phyloP scores from a whole-genome alignment of 1,140 invertebrate genomes.

The Lordiphosa mommai region DNA sequence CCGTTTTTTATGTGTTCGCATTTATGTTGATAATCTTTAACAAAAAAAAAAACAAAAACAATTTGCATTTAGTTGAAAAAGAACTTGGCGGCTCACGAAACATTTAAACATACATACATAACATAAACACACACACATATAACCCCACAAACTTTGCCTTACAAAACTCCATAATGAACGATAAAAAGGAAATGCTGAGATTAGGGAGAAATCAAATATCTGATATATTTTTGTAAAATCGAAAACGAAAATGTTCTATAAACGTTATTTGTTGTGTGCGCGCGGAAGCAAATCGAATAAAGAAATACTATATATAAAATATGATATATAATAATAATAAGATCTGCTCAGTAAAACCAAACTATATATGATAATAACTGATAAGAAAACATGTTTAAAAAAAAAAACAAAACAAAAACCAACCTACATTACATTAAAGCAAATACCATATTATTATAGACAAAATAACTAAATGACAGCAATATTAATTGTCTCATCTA shows the following conservation, averaged over 20 bases:
- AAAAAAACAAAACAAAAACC: constrained; percentile 12
- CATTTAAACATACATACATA: constrained; percentile 11
- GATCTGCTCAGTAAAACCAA: constrained; percentile 35
- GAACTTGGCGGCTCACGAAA: constrained; percentile 24
- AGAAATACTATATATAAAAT: constrained; percentile 15
- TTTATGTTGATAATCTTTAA: constrained; percentile 31
- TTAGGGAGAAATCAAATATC: constrained; percentile 18
- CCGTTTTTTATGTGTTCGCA: constrained; percentile 26
- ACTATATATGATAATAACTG: constrained; percentile 26
- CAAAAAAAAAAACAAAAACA: constrained; percentile 2
- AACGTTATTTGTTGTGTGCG: constrained; percentile 34
- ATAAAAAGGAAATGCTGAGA: background rate
- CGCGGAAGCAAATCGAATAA: constrained; percentile 37
- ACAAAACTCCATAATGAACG: constrained; percentile 17
- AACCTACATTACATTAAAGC: constrained; percentile 33
- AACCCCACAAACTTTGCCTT: constrained; percentile 41
- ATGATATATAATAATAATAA: constrained; percentile 28
- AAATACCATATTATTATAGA: constrained; percentile 7
- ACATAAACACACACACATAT: constrained; percentile 13
- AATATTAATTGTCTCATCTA: constrained; percentile 34
- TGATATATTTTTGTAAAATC: constrained; percentile 47
- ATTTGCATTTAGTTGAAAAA: constrained; percentile 33
- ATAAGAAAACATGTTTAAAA: constrained; percentile 25
- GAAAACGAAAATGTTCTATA: constrained; percentile 30
- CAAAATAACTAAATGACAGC: constrained; percentile 32